Conservation (phyloP, 2,888 invertebrate genomes). For the Andricus quercusramuli region DNA sequence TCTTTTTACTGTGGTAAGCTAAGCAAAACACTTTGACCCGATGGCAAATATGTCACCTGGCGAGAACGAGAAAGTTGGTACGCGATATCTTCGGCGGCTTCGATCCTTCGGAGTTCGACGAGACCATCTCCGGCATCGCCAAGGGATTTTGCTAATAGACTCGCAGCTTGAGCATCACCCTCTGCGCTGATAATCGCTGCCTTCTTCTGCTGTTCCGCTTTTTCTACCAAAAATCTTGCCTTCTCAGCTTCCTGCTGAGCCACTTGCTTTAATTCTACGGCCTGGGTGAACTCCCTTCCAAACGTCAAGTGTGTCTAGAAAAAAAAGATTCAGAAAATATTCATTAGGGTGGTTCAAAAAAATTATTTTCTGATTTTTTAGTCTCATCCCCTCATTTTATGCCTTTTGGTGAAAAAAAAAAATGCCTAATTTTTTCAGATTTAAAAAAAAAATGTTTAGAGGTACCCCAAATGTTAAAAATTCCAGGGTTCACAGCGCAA, state of each 20-base stretch:
- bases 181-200: conserved; percentile 97
- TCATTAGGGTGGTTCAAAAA: too few relatives aligned
- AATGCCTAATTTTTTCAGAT: too few relatives aligned
- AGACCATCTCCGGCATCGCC: conserved; percentile 97
- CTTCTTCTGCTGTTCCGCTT: conserved; percentile 98
- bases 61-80: conserved; percentile 96
- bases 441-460: too few relatives aligned
- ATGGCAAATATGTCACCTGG: conserved; percentile 96
- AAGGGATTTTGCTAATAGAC: conserved; percentile 95
- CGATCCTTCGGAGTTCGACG: conserved; percentile 97
- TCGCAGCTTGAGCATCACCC: conserved; percentile 98
- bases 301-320: conserved; percentile 97
- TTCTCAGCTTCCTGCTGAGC: conserved; percentile 99
- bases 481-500: too few relatives aligned
- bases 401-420: too few relatives aligned
- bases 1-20: conserved; percentile 82
- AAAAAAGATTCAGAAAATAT: too few relatives aligned
- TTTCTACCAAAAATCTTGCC: conserved; percentile 98
- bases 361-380: too few relatives aligned
- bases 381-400: too few relatives aligned
- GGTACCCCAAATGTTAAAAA: too few relatives aligned
- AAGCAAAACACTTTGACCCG: conserved; percentile 91
- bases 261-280: conserved; percentile 99
- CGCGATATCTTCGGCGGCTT: conserved; percentile 99
- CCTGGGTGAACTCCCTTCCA: conserved; percentile 98